Conservation (phyloP, 2,113 vertebrate species). For the Lagopus muta region DNA sequence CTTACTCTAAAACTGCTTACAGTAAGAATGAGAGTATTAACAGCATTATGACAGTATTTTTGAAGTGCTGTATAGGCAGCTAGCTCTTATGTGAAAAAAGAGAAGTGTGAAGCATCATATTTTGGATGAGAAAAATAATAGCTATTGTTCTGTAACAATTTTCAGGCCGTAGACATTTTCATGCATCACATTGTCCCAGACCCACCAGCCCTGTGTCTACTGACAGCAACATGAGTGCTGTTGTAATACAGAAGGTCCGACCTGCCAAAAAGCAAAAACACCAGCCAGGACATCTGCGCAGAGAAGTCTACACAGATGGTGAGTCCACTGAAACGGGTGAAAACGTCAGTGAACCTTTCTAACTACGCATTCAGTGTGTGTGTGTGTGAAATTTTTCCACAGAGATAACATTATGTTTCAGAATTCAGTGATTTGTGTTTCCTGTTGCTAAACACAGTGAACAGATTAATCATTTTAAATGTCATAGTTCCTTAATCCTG, state of each 20-base stretch:
- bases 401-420: conserved; percentile 36
- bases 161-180: conserved; percentile 93
- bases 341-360: conserved; percentile 29
- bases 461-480: conserved; percentile 58
- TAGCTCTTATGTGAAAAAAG: background rate
- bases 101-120: background rate
- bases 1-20: background rate
- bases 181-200: conserved; percentile 86
- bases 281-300: conserved; percentile 89
- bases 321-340: conserved; percentile 61
- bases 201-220: conserved; percentile 95
- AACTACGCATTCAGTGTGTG: background rate
- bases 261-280: conserved; percentile 96
- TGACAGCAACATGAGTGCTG: conserved; percentile 96
- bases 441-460: conserved; percentile 37
- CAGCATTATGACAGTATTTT: background rate
- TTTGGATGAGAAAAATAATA: conserved; percentile 7
- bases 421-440: conserved; percentile 45
- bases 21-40: background rate
- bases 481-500: conserved; percentile 25
- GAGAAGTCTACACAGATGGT: conserved; percentile 95
- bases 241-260: conserved; percentile 89
- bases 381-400: conserved; percentile 1
- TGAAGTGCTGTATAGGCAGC: background rate
- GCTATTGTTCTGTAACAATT: background rate